A percentile compares a stretch with the other conserved stretches of the same genome.
phyloP scores from a whole-genome alignment of 2,888 invertebrate genomes.

The Torymus aiolomorphi region DNA sequence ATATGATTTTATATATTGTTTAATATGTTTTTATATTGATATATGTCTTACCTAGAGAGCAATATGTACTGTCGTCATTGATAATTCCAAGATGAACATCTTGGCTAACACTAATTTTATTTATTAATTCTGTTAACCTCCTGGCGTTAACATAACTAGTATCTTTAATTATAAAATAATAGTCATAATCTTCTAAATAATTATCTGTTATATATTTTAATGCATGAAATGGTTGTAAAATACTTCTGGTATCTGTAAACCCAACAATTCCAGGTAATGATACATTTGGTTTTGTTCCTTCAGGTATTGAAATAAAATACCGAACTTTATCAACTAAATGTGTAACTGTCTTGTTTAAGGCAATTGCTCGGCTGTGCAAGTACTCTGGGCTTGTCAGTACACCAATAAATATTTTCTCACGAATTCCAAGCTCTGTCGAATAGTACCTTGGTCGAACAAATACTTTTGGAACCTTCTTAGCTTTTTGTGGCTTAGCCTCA shows the following conservation, averaged over 20 bases:
- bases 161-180: slow-evolving; percentile 92
- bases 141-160: slow-evolving; percentile 89
- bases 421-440: slow-evolving; percentile 95
- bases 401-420: slow-evolving; percentile 91
- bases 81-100: slow-evolving; percentile 89
- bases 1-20: not conserved
- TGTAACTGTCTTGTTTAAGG: slow-evolving; percentile 92
- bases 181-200: slow-evolving; percentile 93
- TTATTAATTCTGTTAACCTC: slow-evolving; percentile 83
- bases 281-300: slow-evolving; percentile 77
- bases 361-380: slow-evolving; percentile 84
- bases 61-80: slow-evolving; percentile 80
- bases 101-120: slow-evolving; percentile 88
- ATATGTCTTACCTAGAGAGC: slow-evolving; percentile 79
- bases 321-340: slow-evolving; percentile 89
- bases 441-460: slow-evolving; percentile 93
- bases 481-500: slow-evolving; percentile 75
- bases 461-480: slow-evolving; percentile 78
- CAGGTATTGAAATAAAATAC: slow-evolving; percentile 83
- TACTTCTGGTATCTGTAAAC: slow-evolving; percentile 87
- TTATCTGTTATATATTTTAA: slow-evolving; percentile 93
- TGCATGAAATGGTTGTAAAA: slow-evolving; percentile 89
- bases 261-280: slow-evolving; percentile 86
- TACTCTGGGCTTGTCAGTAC: slow-evolving; percentile 87
- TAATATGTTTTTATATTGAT: slow-evolving; percentile 5